Conservation (phyloP, 2,888 invertebrate genomes). For the Caenorhabditis sp. region DNA sequence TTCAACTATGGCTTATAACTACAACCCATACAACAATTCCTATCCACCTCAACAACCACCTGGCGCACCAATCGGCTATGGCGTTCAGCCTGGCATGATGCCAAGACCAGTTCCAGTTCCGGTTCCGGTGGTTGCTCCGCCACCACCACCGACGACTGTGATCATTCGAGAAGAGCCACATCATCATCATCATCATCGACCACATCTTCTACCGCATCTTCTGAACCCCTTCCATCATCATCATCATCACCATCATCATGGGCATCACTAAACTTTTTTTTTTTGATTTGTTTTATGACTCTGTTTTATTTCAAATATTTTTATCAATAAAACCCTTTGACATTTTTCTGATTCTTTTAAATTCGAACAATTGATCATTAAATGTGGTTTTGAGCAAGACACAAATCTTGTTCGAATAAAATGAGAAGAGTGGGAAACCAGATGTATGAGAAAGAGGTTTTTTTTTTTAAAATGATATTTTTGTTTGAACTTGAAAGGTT, state of each 20-base stretch:
- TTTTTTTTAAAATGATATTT: too few species aligned
- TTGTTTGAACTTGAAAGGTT: too few species aligned
- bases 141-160: slow-evolving; percentile 12
- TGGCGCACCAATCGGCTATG: slow-evolving; percentile 3
- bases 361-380: too few species aligned
- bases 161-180: slow-evolving; percentile 7
- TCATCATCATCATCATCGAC: background rate
- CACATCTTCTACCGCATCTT: too few species aligned
- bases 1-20: slow-evolving; percentile 16
- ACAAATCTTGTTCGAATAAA: too few species aligned
- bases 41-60: slow-evolving; percentile 12
- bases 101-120: slow-evolving; percentile 10
- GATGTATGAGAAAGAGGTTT: too few species aligned
- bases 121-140: slow-evolving; percentile 3
- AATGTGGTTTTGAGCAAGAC: too few species aligned
- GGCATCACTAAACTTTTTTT: background rate
- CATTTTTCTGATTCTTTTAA: too few species aligned
- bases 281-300: background rate
- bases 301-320: too few species aligned
- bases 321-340: too few species aligned
- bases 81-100: background rate
- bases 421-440: too few species aligned
- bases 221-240: background rate
- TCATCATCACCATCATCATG: background rate
- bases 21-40: slow-evolving; percentile 20